Conservation (phyloP, 2,797 vertebrate species). For the Labroides dimidiatus region DNA sequence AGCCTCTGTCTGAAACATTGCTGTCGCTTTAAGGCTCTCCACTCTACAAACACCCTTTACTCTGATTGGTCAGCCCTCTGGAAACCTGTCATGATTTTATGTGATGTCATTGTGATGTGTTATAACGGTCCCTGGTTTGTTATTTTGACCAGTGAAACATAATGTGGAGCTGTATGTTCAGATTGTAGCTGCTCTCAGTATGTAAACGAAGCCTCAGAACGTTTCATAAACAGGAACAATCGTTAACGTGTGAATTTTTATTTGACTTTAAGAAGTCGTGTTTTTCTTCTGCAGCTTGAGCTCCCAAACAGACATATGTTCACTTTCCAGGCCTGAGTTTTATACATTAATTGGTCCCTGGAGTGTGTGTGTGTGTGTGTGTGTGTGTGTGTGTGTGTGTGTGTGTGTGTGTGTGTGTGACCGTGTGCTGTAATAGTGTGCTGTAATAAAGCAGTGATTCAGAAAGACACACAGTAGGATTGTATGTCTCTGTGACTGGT, state of each 20-base stretch:
- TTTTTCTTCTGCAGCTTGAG: constrained; percentile 16
- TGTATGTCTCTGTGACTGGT: constrained; percentile 42
- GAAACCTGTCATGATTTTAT: too few species aligned
- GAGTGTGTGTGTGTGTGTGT: constrained; percentile 14
- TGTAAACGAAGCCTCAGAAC: not conserved
- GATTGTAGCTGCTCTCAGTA: too few species aligned
- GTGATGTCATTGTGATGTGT: too few species aligned
- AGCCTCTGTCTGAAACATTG: too few species aligned
- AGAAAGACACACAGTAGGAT: constrained; percentile 46
- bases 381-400: constrained; percentile 8
- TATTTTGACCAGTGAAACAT: too few species aligned
- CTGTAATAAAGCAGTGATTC: constrained; percentile 47
- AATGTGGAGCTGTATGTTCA: too few species aligned
- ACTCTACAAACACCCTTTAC: too few species aligned
- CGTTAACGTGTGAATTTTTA: not conserved
- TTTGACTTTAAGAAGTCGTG: not conserved
- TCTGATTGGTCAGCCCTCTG: too few species aligned
- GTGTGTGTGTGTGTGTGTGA: constrained; percentile 2
- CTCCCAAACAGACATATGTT: constrained; percentile 35
- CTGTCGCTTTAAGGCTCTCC: too few species aligned
- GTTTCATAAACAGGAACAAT: too few species aligned
- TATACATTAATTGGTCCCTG: constrained; percentile 54
- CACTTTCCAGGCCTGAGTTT: constrained; percentile 33
- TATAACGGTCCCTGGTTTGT: too few species aligned
- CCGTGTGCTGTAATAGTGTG: constrained; percentile 22